Conservation (phyloP, 53 echinoderm and acorn worm genomes). For the Luidia sarsii region DNA sequence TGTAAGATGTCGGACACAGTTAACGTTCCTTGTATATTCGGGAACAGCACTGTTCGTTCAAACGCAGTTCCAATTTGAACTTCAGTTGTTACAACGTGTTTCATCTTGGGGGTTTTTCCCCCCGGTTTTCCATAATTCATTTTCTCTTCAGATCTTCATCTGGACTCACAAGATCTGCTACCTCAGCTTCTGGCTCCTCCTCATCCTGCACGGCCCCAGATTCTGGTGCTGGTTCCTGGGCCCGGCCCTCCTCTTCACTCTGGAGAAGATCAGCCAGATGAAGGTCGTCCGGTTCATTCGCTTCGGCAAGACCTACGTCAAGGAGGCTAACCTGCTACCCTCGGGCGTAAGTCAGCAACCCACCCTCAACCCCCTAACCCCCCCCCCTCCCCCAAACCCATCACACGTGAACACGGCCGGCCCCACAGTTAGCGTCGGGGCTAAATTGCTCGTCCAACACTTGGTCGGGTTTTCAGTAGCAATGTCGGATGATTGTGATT, state of each 20-base stretch:
- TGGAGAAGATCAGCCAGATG: conserved; percentile 59
- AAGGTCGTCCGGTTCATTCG: conserved; percentile 39
- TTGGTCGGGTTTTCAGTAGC: no score
- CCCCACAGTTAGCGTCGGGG: no score
- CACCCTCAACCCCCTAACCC: no score
- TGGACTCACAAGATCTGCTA: conserved; percentile 66
- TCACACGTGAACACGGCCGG: no score
- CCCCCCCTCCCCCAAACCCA: no score
- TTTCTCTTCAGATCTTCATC: conserved; percentile 61
- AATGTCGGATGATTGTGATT: no score
- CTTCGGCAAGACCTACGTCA: conserved; percentile 66
- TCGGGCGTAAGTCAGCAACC: conserved; percentile 74
- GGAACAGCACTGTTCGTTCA: no score
- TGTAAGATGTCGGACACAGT: no score
- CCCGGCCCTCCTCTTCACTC: conserved; percentile 54
- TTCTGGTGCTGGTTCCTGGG: conserved; percentile 66
- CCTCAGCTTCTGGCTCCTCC: conserved; percentile 42
- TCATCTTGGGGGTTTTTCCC: not conserved
- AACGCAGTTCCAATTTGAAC: not conserved
- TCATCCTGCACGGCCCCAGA: conserved; percentile 72
- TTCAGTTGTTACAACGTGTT: not conserved
- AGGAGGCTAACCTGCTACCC: conserved; percentile 65
- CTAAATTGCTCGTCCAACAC: no score
- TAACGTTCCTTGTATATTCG: no score
- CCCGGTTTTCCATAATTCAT: no score